phyloP scores from a whole-genome alignment of 2,113 vertebrate genomes.

The Hippocampus abdominalis region DNA sequence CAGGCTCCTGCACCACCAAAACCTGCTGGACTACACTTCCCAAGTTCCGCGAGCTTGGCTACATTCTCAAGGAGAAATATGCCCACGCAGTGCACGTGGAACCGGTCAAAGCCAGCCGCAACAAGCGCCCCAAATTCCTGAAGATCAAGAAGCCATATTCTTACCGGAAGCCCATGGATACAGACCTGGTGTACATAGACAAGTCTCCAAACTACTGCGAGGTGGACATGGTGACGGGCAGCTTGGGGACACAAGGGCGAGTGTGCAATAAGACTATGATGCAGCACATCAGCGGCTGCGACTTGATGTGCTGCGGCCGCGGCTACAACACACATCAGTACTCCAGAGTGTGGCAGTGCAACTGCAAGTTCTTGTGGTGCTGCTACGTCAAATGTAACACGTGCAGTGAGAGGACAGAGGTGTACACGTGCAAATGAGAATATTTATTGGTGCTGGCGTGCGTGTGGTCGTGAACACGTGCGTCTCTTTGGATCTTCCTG shows the following conservation, averaged over 20 bases:
- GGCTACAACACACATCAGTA: conserved; percentile 99
- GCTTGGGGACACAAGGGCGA: conserved; percentile 88
- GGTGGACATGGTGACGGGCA: conserved; percentile 85
- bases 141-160: conserved; percentile 95
- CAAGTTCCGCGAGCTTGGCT: conserved; percentile 94
- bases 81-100: conserved; percentile 91
- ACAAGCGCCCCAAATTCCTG: conserved; percentile 94
- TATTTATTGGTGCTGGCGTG: conserved; percentile 44
- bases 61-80: conserved; percentile 96
- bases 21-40: conserved; percentile 98
- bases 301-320: conserved; percentile 96
- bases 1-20: conserved; percentile 95
- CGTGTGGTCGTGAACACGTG: neutral
- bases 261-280: conserved; percentile 94
- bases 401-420: conserved; percentile 96
- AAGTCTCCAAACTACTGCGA: conserved; percentile 97
- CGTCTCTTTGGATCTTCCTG: conserved; percentile 28
- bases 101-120: conserved; percentile 87
- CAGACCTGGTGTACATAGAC: conserved; percentile 95
- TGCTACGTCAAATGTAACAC: conserved; percentile 99
- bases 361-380: conserved; percentile 99
- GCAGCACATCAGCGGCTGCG: conserved; percentile 89
- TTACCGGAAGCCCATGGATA: conserved; percentile 94
- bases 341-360: conserved; percentile 96
- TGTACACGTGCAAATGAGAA: conserved; percentile 95